Evolutionary conservation across 2,888 invertebrate genomes (phyloP).

Genomic region (Netelia fuscicornis): DNA sequence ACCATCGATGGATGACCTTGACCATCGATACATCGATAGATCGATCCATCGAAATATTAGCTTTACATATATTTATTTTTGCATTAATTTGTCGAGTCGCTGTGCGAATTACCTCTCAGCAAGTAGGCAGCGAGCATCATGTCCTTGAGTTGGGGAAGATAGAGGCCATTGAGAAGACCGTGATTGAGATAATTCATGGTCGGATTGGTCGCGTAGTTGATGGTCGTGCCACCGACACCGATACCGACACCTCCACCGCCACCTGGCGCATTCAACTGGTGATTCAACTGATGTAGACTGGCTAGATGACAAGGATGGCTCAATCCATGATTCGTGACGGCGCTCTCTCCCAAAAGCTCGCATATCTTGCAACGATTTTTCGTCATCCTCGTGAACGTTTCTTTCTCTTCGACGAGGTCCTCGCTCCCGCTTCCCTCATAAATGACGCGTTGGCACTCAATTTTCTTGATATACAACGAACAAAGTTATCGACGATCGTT

Average conservation of each 20-base stretch:
- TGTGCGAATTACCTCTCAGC: constrained; percentile 86
- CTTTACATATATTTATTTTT: background rate
- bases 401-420: constrained; percentile 36
- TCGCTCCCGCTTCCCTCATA: constrained; percentile 57
- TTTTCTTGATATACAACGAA: constrained; percentile 14
- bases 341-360: constrained; percentile 78
- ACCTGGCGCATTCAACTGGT: constrained; percentile 73
- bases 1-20: no score
- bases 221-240: constrained; percentile 71
- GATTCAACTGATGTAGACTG: constrained; percentile 77
- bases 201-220: constrained; percentile 75
- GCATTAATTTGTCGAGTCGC: no score
- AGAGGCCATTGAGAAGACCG: constrained; percentile 83
- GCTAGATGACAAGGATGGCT: constrained; percentile 80
- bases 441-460: constrained; percentile 46
- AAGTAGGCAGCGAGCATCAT: constrained; percentile 89
- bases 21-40: no score
- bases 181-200: constrained; percentile 75
- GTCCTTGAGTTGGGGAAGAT: constrained; percentile 87
- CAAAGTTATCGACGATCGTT: constrained; percentile 30
- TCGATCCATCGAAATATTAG: no score
- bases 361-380: constrained; percentile 81
- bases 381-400: constrained; percentile 74
- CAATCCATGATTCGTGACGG: constrained; percentile 76
- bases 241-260: constrained; percentile 58